These are phyloP conservation scores for Nomada hirtipes DNA, from an alignment of 2,888 invertebrate genomes.

Conservation along the genomic window DNA sequence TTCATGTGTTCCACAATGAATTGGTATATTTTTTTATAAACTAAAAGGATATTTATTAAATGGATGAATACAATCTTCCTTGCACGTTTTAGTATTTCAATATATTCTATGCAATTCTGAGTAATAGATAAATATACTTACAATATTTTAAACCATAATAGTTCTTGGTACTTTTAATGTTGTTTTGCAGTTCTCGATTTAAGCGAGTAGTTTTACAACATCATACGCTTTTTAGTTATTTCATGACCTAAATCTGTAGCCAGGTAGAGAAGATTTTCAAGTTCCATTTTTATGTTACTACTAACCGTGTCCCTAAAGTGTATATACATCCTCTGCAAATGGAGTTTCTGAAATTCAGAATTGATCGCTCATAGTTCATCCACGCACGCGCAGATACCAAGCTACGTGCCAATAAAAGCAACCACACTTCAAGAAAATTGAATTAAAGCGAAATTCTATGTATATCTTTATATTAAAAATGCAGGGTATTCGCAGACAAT, in stretches of 20 bases:
- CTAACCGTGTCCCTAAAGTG: neutral
- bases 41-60: no score
- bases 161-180: no score
- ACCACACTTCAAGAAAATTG: conserved; percentile 2
- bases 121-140: no score
- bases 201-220: no score
- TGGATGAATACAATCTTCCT: no score
- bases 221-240: no score
- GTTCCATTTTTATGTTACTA: neutral
- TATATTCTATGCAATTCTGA: no score
- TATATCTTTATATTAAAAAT: neutral
- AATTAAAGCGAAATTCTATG: neutral
- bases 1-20: neutral
- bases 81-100: no score
- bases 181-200: no score
- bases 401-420: neutral
- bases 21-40: neutral
- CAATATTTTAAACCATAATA: no score
- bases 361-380: conserved; percentile 44
- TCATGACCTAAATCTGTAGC: no score
- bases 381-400: conserved; percentile 41
- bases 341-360: conserved; percentile 48
- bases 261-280: neutral
- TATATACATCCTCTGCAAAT: neutral
- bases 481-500: no score